These are phyloP conservation scores for Alloplasta piceator DNA, from an alignment of 2,888 invertebrate genomes.

Conservation along the genomic window DNA sequence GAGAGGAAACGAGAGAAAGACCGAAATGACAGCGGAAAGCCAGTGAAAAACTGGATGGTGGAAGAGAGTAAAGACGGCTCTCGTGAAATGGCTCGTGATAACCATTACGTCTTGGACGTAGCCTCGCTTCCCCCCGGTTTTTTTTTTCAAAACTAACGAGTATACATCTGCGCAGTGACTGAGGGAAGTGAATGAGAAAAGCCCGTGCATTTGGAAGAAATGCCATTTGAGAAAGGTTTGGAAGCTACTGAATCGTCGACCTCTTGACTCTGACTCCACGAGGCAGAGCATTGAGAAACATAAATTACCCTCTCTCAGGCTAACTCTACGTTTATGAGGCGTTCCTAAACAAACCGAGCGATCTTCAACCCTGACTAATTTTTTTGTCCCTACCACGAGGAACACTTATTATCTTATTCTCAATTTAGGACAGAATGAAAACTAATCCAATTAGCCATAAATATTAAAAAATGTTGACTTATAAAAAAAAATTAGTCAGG, in stretches of 20 bases:
- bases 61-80: conserved; percentile 20
- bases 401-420: no score
- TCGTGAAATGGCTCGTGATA: conserved; percentile 41
- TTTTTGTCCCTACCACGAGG: no score
- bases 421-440: no score
- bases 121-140: conserved; percentile 2
- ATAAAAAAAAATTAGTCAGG: no score
- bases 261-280: conserved; percentile 6
- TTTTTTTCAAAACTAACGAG: conserved; percentile 23
- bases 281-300: conserved; percentile 14
- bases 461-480: no score
- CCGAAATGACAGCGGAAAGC: background rate
- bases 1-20: conserved; percentile 19
- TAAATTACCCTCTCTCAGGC: background rate
- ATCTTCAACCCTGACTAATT: no score
- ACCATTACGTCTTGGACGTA: conserved; percentile 43
- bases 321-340: no score
- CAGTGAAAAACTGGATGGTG: background rate
- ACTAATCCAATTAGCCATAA: no score
- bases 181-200: background rate
- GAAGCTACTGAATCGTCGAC: conserved; percentile 12
- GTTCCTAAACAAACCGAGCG: no score
- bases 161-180: background rate
- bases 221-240: conserved; percentile 1
- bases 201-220: background rate